Percentiles rank a stretch among this genome's conserved stretches.
Evolutionary conservation across 1,140 invertebrate species (phyloP).

Genomic region (Cotesia glomerata): DNA sequence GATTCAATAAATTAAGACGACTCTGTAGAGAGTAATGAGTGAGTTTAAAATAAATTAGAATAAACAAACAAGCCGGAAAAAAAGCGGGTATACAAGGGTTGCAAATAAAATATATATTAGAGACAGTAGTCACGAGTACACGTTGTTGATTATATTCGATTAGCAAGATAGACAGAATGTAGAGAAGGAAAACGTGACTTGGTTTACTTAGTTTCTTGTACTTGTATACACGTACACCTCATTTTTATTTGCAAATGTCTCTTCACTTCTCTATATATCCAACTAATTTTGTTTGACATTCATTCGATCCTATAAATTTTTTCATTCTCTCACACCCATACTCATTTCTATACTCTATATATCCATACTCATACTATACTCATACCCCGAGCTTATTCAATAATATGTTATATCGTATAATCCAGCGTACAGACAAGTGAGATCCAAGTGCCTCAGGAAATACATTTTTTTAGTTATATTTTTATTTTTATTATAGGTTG

Average conservation of each 20-base stretch:
- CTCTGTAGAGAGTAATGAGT: too few relatives aligned
- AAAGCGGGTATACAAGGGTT: background rate
- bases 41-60: background rate
- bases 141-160: slow-evolving; percentile 26
- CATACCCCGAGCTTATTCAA: too few relatives aligned
- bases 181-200: slow-evolving; percentile 20
- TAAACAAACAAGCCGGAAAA: background rate
- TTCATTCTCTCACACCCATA: background rate
- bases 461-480: too few relatives aligned
- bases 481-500: too few relatives aligned
- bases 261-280: background rate
- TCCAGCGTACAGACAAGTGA: background rate
- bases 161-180: slow-evolving; percentile 21
- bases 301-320: slow-evolving; percentile 10
- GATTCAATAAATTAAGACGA: background rate
- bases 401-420: background rate
- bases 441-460: too few relatives aligned
- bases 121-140: background rate
- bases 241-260: slow-evolving; percentile 23
- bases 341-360: too few relatives aligned
- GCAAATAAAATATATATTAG: slow-evolving; percentile 2
- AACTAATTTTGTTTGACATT: slow-evolving; percentile 21
- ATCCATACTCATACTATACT: too few relatives aligned
- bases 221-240: slow-evolving; percentile 12
- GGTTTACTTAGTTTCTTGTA: background rate